Conservation (phyloP, 2,797 vertebrate genomes). For the Acanthurus tractus region DNA sequence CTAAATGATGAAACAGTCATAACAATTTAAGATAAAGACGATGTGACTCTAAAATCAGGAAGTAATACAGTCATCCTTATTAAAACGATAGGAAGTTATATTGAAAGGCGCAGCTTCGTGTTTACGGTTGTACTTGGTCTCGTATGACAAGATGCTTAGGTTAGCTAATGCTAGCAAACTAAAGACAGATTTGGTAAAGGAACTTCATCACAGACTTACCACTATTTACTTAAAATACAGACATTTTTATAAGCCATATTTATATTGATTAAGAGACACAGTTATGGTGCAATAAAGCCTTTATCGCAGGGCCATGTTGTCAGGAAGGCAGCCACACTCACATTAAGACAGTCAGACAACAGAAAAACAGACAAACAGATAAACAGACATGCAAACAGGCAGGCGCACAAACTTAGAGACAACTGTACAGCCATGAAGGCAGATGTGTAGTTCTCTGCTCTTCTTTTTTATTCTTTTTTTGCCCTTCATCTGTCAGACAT, state of each 20-base stretch:
- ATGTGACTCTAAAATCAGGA: conserved; percentile 8
- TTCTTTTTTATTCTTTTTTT: conserved; percentile 35
- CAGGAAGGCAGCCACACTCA: neutral
- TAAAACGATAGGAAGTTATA: neutral
- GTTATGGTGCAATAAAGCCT: neutral
- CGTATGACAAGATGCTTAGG: neutral
- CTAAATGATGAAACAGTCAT: conserved; percentile 28
- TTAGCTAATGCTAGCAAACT: neutral
- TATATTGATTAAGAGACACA: no score
- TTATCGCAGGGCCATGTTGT: neutral
- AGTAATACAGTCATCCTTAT: neutral
- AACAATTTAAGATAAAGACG: conserved; percentile 15
- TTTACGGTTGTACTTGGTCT: neutral
- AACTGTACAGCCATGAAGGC: conserved; percentile 7
- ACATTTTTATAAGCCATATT: no score
- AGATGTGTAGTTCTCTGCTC: conserved; percentile 45
- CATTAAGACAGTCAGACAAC: neutral
- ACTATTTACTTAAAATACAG: no score
- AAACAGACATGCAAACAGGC: conserved; percentile 13
- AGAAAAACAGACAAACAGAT: conserved; percentile 7
- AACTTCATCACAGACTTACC: no score
- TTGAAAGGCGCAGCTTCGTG: neutral
- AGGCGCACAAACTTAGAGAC: neutral
- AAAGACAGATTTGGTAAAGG: neutral
- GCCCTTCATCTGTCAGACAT: conserved; percentile 69